Base-by-base conservation (phyloP, 1,140 invertebrate species). In the Sinella curviseta region DNA sequence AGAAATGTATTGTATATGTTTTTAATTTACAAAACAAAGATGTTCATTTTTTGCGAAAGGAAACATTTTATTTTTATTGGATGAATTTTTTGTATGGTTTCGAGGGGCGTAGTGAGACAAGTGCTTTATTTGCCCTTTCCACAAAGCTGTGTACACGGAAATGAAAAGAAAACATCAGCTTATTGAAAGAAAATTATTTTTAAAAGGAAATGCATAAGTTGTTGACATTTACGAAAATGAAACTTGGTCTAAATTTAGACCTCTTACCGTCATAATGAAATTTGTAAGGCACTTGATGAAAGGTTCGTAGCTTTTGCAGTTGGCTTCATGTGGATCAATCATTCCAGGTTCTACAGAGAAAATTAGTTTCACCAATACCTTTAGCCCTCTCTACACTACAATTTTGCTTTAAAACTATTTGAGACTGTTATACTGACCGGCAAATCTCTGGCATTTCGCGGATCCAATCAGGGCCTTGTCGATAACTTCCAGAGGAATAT, bases 201-300 rank as follows among this genome's bases (percentile, higher is more conserved):
- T n/a, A 60, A 14, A 60, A n/a, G 57, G 24, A 14, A 74, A n/a
- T n/a, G n/a, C n/a, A n/a, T n/a, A n/a, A n/a, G n/a, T n/a, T n/a
- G n/a, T n/a, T n/a, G n/a, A n/a, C n/a, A n/a, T n/a, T n/a, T n/a
- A n/a, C n/a, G n/a, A n/a, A n/a, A n/a, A n/a, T n/a, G n/a, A n/a
- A n/a, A n/a, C n/a, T n/a, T n/a, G n/a, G n/a, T n/a, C n/a, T n/a
- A n/a, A n/a, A n/a, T n/a, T n/a, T n/a, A n/a, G n/a, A n/a, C n/a
- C n/a, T n/a, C 31, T 74, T 77, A 77, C 75, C 34, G 34, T 77
- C 75, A 77, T 77, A 16, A 77, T 31, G 30, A 77, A 77, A 57
- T 60, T 60, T 16, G 75, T 77, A 2, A 77, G 54, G 48, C 75
- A 77, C 39, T 77, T 77, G 12, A 77, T 48, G n/a, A 77, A 77